Evolutionary conservation across 2,888 invertebrate species (phyloP).

Genomic region (Diarsia dahlii): DNA sequence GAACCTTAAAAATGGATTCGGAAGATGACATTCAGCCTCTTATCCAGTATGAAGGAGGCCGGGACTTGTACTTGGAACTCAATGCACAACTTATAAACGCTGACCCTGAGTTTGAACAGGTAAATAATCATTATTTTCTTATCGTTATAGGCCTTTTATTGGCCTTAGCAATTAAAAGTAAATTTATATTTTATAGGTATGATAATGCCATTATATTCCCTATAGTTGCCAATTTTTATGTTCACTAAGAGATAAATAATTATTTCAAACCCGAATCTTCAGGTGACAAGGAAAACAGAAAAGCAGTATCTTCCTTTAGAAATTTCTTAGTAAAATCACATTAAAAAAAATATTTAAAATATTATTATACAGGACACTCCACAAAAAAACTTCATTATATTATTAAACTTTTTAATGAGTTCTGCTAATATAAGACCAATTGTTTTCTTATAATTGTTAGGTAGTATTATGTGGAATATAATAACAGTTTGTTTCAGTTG

Average conservation of each 20-base stretch:
- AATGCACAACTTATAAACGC: slow-evolving; percentile 76
- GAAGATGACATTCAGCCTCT: slow-evolving; percentile 85
- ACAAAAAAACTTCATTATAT: too few relatives aligned
- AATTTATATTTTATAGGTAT: background rate
- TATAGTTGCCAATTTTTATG: background rate
- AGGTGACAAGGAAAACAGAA: background rate
- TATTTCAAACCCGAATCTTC: background rate
- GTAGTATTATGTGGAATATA: background rate
- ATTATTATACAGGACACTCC: too few relatives aligned
- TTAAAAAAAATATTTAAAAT: too few relatives aligned
- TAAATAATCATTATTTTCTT: slow-evolving; percentile 63
- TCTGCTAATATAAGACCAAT: slow-evolving; percentile 10
- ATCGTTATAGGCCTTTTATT: background rate
- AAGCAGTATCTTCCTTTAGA: background rate
- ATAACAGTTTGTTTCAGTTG: background rate
- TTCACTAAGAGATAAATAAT: background rate
- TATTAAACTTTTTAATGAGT: too few relatives aligned
- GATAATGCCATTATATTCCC: background rate
- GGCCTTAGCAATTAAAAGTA: background rate
- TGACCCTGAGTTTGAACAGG: slow-evolving; percentile 86
- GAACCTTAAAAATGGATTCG: slow-evolving; percentile 73
- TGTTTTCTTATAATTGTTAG: slow-evolving; percentile 7
- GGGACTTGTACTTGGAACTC: slow-evolving; percentile 71
- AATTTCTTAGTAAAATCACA: too few relatives aligned
- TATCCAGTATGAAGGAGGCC: slow-evolving; percentile 77